Base-by-base conservation (phyloP, 2,113 vertebrate species). In the Dicentrarchus labrax region DNA sequence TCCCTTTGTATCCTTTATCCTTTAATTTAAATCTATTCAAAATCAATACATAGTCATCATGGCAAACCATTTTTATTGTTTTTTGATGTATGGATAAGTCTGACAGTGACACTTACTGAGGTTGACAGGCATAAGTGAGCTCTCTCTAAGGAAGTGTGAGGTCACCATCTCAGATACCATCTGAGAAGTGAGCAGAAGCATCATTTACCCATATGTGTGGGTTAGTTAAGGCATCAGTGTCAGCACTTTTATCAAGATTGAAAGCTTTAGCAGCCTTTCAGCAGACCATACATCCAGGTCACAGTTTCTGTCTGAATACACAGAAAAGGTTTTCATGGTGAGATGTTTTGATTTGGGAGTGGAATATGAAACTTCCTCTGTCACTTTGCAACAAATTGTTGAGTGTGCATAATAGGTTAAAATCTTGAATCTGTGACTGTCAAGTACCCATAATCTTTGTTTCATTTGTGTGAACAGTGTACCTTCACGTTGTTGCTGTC, bases 181-280 rank as follows among this genome's bases (percentile, higher is more conserved):
- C 91, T 81, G 38, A 67, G 22, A 54, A 61, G 41, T 61, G 17
- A 60, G 74, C 65, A 57, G 19, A 72, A 39, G 24, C 77, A 77
- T 65, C 62, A 57, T 77, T 86, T 87, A 77, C 82, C 41, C 68
- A 50, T 62, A 38, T 56, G 19, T 81, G 85, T 87, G 75, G 88
- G 76, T 81, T 51, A 59, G 65, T 61, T 61, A 30, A 67, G 19
- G 54, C 80, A 65, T 64, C 70, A 9, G 13, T 30, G n/a, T 30
- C 38, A 54, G 45, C 71, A 76, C 11, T 45, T 9, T 87, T 89
- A 91, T 92, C 92, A 88, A 87, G 86, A 88, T 86, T n/a, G 9
- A 72, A 81, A 62, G 43, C 39, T 9, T 21, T 19, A 19, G 38
- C 43, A 84, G 30, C 15, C 54, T 56, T 61, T 12, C 36, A 61